Percentiles rank a stretch among this genome's conserved stretches.
Conservation (phyloP, 2,797 vertebrate species). For the Aphelocoma californica region DNA sequence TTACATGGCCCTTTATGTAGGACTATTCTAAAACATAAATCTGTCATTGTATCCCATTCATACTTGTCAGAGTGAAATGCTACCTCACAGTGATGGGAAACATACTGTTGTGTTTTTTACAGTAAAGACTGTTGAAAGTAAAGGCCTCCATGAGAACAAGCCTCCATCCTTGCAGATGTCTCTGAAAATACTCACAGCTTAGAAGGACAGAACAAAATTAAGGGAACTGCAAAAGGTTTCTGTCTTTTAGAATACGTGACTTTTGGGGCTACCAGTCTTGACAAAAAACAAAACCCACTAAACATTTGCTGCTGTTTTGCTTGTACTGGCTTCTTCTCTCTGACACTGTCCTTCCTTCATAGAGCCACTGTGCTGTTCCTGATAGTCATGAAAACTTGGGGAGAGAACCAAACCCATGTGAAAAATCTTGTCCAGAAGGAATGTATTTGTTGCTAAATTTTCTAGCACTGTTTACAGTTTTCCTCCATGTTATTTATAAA, state of each 20-base stretch:
- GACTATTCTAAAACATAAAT: not conserved
- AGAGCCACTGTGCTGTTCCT: slow-evolving; percentile 65
- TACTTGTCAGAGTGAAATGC: not conserved
- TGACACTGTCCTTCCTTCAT: slow-evolving; percentile 1
- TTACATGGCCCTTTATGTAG: not conserved
- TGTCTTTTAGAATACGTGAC: not conserved
- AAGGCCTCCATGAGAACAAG: not conserved
- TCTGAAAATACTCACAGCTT: not conserved
- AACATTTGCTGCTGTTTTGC: not conserved
- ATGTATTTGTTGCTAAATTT: slow-evolving; percentile 83
- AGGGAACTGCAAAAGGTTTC: not conserved
- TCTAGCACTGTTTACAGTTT: slow-evolving; percentile 83
- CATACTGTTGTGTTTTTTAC: not conserved
- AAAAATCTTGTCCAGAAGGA: slow-evolving; percentile 75
- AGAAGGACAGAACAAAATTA: not conserved
- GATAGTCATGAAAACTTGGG: slow-evolving; percentile 64
- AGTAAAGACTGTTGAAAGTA: not conserved
- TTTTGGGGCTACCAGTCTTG: not conserved
- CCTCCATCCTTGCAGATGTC: not conserved
- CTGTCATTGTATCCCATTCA: not conserved
- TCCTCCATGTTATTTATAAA: slow-evolving; percentile 86
- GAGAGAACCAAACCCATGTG: slow-evolving; percentile 69
- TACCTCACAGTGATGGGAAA: not conserved
- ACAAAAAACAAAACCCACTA: not conserved
- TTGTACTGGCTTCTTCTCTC: slow-evolving; percentile 7